Conservation (phyloP, 2,113 vertebrate genomes). For the Hyaena hyaena region DNA sequence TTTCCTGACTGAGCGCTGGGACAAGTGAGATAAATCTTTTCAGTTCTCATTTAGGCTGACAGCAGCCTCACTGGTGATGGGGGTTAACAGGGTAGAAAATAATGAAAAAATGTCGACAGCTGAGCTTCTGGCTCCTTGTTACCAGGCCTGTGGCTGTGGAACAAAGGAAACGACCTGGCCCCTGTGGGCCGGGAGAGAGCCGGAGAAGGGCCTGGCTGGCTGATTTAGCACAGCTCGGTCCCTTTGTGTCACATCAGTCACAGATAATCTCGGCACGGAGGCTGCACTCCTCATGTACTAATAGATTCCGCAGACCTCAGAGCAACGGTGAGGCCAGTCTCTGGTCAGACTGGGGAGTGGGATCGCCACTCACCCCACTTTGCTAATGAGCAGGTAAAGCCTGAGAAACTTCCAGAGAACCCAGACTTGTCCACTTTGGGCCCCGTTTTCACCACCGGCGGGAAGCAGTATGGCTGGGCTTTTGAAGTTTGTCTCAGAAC, state of each 20-base stretch:
- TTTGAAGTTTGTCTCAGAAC: background rate
- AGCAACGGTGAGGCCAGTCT: background rate
- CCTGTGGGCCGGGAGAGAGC: background rate
- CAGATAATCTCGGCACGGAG: background rate
- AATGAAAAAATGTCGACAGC: slow-evolving; percentile 75
- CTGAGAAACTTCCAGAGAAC: background rate
- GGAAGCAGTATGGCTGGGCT: background rate
- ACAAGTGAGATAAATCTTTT: slow-evolving; percentile 76
- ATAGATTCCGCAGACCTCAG: background rate
- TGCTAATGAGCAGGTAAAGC: background rate
- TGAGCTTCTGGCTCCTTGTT: slow-evolving; percentile 71
- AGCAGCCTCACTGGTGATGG: slow-evolving; percentile 68
- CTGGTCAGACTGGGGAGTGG: background rate
- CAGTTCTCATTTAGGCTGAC: slow-evolving; percentile 75
- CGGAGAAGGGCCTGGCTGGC: background rate
- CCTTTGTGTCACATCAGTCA: background rate
- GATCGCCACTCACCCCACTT: background rate
- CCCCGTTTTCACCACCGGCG: background rate
- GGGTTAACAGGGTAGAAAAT: slow-evolving; percentile 80
- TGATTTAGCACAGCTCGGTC: background rate
- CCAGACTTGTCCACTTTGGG: background rate
- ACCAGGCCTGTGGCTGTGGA: background rate
- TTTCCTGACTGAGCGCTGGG: slow-evolving; percentile 64
- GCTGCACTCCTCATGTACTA: background rate
- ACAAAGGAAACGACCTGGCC: slow-evolving; percentile 61